Evolutionary conservation across 2,797 vertebrate genomes (phyloP).

Genomic region (Poliocrania exsul): DNA sequence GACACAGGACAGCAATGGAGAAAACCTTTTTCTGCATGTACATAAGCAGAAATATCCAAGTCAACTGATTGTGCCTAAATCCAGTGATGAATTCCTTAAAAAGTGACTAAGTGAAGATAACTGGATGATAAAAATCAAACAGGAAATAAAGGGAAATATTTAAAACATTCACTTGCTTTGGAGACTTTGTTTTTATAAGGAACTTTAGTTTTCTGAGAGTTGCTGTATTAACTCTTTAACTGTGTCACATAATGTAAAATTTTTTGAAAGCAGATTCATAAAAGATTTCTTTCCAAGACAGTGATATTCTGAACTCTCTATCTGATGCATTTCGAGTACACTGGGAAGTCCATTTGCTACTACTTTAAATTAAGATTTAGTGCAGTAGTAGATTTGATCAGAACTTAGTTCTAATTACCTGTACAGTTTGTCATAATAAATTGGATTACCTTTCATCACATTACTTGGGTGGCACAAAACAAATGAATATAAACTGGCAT

Average conservation of each 20-base stretch:
- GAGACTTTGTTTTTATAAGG: not conserved
- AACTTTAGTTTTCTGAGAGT: not conserved
- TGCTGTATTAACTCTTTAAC: not conserved
- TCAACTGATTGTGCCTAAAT: not conserved
- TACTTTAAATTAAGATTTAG: constrained; percentile 5
- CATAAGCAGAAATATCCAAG: not conserved
- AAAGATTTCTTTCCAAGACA: not conserved
- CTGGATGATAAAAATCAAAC: not conserved
- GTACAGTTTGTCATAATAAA: constrained; percentile 5
- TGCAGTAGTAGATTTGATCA: not conserved
- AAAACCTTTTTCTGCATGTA: not conserved
- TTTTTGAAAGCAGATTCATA: not conserved
- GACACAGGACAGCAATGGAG: not conserved
- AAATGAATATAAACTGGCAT: constrained; percentile 13
- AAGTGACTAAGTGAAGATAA: not conserved
- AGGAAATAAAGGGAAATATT: not conserved
- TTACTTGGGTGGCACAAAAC: not conserved
- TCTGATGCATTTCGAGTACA: not conserved
- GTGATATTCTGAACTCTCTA: not conserved
- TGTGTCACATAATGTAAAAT: not conserved
- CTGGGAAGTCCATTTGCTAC: not conserved
- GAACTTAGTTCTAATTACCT: constrained; percentile 44
- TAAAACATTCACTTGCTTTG: not conserved
- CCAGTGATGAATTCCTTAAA: not conserved
- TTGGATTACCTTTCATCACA: constrained; percentile 8